Evolutionary conservation across 2,113 vertebrate species (phyloP).

Genomic region (human (Homo sapiens)): GRCh38 chr18:74436501-74437000

Average conservation of each 20-base stretch:
- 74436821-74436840: not conserved
- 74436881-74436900: not conserved
- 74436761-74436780: rapidly evolving
- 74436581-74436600: not conserved
- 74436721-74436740: conserved; percentile 71
- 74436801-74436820: too few relatives aligned
- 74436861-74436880: too few relatives aligned
- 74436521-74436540: conserved; percentile 80
- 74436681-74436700: conserved; percentile 92
- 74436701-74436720: conserved; percentile 99
- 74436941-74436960: rapidly evolving
- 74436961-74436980: not conserved
- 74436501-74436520: conserved; percentile 62
- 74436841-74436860: rapidly evolving
- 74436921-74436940: not conserved
- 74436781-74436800: rapidly evolving
- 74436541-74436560: conserved; percentile 88
- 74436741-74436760: rapidly evolving
- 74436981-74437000: too few relatives aligned
- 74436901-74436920: not conserved
- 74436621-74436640: conserved; percentile 89
- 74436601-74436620: conserved; percentile 86
- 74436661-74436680: conserved; percentile 80
- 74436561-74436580: conserved; percentile 79
- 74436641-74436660: conserved; percentile 87